A percentile compares a stretch with the other conserved stretches of the same genome.
These are phyloP conservation scores for Brachyhypopomus gauderio DNA, from an alignment of 2,113 vertebrate species.

Conservation along the genomic window DNA sequence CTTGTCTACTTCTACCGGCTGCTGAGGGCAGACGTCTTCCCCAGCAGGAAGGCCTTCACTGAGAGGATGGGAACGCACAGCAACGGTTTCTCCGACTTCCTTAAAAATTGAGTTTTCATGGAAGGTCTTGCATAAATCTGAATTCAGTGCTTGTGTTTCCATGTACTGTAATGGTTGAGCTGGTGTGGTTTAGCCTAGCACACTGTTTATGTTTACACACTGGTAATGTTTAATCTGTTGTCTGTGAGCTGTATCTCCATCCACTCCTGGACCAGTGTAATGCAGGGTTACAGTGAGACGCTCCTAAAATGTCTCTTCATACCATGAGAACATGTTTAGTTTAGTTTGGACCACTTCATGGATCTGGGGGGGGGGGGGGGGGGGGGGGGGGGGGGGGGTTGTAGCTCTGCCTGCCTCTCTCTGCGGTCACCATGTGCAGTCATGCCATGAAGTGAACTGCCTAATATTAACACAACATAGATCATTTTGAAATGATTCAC, in stretches of 20 bases:
- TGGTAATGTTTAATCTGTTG: slow-evolving; percentile 13
- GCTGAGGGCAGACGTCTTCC: slow-evolving; percentile 86
- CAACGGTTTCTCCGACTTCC: slow-evolving; percentile 77
- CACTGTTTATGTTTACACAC: neutral
- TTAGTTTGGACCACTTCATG: neutral
- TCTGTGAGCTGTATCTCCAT: slow-evolving; percentile 8
- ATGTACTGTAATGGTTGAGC: slow-evolving; percentile 1
- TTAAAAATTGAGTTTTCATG: slow-evolving; percentile 77
- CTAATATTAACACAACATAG: too few species aligned
- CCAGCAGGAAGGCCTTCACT: slow-evolving; percentile 35
- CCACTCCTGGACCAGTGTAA: slow-evolving; percentile 13
- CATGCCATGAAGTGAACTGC: too few species aligned
- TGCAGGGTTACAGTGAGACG: neutral
- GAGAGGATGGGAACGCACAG: slow-evolving; percentile 67
- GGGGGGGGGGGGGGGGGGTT: too few species aligned
- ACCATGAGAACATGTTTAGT: neutral
- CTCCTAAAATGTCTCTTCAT: neutral
- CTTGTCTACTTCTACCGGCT: slow-evolving; percentile 90
- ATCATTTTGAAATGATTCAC: too few species aligned
- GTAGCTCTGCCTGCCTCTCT: neutral
- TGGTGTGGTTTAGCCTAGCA: neutral
- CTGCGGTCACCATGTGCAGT: too few species aligned
- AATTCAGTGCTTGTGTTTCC: neutral
- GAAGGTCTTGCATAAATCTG: neutral
- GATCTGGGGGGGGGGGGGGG: too few species aligned